phyloP scores from a whole-genome alignment of 92 coral and sea anemone species.

The Heteractis magnifica region DNA sequence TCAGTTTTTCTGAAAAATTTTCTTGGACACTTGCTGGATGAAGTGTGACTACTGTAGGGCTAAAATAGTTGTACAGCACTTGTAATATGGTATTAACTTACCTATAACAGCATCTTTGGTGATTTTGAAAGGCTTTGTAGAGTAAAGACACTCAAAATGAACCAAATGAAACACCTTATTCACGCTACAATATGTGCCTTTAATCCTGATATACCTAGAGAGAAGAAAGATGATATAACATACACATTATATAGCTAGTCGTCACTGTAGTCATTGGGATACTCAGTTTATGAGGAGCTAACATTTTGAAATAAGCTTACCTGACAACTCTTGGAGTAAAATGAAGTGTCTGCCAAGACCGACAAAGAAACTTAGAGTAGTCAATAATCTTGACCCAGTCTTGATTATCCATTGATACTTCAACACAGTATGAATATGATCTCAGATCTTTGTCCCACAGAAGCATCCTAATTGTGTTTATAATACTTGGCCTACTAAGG shows the following conservation, averaged over 20 bases:
- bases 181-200: slow-evolving; percentile 86
- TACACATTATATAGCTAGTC: too few relatives aligned
- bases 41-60: too few relatives aligned
- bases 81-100: slow-evolving; percentile 26
- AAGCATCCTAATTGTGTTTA: slow-evolving; percentile 79
- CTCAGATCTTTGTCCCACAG: slow-evolving; percentile 89
- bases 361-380: slow-evolving; percentile 82
- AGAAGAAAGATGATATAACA: not conserved
- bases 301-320: slow-evolving; percentile 13
- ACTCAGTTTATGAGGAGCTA: too few relatives aligned
- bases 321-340: slow-evolving; percentile 95
- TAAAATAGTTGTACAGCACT: not conserved
- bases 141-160: slow-evolving; percentile 90
- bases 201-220: slow-evolving; percentile 79
- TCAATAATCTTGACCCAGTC: slow-evolving; percentile 94
- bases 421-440: slow-evolving; percentile 89
- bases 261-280: too few relatives aligned
- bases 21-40: too few relatives aligned
- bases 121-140: slow-evolving; percentile 61
- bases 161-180: slow-evolving; percentile 95
- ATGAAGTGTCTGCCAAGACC: slow-evolving; percentile 91
- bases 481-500: slow-evolving; percentile 87
- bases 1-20: not conserved
- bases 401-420: slow-evolving; percentile 87
- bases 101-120: slow-evolving; percentile 79